Evolutionary conservation across 1,140 invertebrate genomes (phyloP), one percentile per base, ranked within the genome.

Genomic region (Manduca sexta): DNA sequence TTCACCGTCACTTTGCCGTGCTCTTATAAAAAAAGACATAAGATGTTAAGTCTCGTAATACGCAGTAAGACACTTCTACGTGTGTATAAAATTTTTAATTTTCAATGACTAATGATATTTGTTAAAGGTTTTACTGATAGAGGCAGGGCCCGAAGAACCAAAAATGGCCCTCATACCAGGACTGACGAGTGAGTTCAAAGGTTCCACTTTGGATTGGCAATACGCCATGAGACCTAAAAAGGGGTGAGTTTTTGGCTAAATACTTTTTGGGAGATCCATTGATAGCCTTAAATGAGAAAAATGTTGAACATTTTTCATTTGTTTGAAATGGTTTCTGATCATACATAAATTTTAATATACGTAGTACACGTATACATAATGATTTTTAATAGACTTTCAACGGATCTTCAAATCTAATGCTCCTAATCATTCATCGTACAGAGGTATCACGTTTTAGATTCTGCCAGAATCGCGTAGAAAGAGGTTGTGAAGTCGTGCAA

Each of bases 71-170:
- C n/a, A 5, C 4, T 26, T 26, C 21, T 26, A 5, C 8, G 21
- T 26, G 4, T 26, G 21, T 26, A 8, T 26, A 17, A 16, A 39
- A 12, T 6, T 37, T 17, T n/a, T 8, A 39, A 16, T 39, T 11
- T 16, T 17, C 7, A 11, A 40, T 40, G 35, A 35, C n/a, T n/a
- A 7, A 26, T 48, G 58, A 30, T 37, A 17, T 72, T 37, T 49
- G 53, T 58, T 59, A 85, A 45, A 82, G 41, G 86, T 92, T 1
- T 71, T 91, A 10, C 62, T 92, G 6, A 72, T 92, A 3, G 91
- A 92, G 72, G 89, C 91, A 2, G 93, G 93, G 0, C 88, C 89
- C 5, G 89, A 91, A 47, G 92, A 93, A 60, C 91, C 90, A 18
- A 87, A 91, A 30, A 87, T 93, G 47, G 89, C 91, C 2, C 86